Conservation (phyloP, 2,113 vertebrate species). For the Sylvilagus bachmani region DNA sequence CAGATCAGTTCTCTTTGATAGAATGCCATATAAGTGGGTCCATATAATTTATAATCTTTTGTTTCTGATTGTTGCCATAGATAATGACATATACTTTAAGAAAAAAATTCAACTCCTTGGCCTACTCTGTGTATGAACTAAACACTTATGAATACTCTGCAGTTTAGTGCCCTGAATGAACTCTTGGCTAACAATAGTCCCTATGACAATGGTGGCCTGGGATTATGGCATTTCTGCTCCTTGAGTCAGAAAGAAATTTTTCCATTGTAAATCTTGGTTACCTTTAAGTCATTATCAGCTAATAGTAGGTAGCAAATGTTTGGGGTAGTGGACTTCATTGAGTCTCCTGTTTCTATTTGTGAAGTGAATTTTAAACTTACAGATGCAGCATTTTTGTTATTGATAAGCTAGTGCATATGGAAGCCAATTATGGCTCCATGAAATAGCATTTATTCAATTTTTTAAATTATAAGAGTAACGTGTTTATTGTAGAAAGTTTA, state of each 20-base stretch:
- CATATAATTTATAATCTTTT: background rate
- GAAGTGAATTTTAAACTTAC: background rate
- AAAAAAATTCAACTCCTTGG: background rate
- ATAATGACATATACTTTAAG: background rate
- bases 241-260: slow-evolving; percentile 44
- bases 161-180: background rate
- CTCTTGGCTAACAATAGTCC: background rate
- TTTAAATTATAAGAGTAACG: slow-evolving; percentile 16
- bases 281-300: background rate
- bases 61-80: background rate
- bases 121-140: background rate
- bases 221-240: slow-evolving; percentile 14
- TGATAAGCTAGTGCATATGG: background rate
- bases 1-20: slow-evolving; percentile 12
- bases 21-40: background rate
- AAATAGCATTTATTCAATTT: background rate
- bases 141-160: background rate
- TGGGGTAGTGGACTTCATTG: background rate
- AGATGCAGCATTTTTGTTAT: background rate
- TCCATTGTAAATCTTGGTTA: background rate
- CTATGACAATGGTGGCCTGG: background rate
- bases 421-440: background rate
- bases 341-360: background rate
- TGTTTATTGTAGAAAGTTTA: background rate
- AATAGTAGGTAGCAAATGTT: background rate